A percentile compares a stretch with the other conserved stretches of the same genome.
These are phyloP conservation scores for Australoheros scitulus DNA, from an alignment of 2,113 vertebrate genomes.

Conservation along the genomic window DNA sequence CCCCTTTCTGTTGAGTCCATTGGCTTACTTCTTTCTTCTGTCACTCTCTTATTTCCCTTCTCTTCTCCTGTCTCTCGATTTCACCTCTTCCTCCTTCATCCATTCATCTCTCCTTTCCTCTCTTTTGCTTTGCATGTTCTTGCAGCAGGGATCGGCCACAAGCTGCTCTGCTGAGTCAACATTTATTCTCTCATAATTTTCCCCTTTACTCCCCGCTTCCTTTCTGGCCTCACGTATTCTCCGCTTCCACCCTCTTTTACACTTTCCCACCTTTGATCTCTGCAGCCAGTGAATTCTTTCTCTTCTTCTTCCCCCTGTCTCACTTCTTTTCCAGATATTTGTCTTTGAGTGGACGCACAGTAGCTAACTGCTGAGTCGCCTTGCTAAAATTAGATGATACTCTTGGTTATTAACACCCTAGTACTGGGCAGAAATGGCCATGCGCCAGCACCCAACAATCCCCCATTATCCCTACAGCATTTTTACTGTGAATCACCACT, in stretches of 20 bases:
- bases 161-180: constrained; percentile 66
- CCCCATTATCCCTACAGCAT: constrained; percentile 41
- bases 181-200: constrained; percentile 46
- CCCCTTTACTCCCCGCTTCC: constrained; percentile 17
- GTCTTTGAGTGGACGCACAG: constrained; percentile 25
- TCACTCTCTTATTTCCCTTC: background rate
- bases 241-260: background rate
- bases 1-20: background rate
- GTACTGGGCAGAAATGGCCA: constrained; percentile 49
- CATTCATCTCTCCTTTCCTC: constrained; percentile 28
- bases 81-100: background rate
- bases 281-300: constrained; percentile 11
- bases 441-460: constrained; percentile 53
- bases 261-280: constrained; percentile 24
- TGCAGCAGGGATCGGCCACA: constrained; percentile 34
- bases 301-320: background rate
- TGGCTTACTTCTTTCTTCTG: background rate
- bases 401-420: constrained; percentile 58
- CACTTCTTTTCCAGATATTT: constrained; percentile 42
- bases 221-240: constrained; percentile 13
- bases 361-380: constrained; percentile 31
- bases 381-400: constrained; percentile 58
- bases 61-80: constrained; percentile 19
- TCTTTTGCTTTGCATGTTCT: constrained; percentile 19
- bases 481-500: constrained; percentile 26